Evolutionary conservation across 2,113 vertebrate genomes (phyloP).

Genomic region (Anhinga rufa): DNA sequence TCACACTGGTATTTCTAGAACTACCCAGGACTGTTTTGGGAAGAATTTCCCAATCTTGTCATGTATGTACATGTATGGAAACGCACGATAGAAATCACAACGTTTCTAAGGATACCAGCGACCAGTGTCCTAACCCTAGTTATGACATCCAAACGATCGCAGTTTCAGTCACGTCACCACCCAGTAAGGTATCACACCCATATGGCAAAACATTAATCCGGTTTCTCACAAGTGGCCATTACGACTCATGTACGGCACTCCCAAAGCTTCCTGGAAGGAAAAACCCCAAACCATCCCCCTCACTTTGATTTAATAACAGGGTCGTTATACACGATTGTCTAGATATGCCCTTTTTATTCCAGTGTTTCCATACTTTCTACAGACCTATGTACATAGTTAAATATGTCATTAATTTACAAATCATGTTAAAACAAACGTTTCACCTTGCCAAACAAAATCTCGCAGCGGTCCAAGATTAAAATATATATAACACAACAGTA

Average conservation of each 20-base stretch:
- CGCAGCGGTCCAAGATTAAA: neutral
- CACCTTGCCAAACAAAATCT: neutral
- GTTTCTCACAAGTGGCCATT: neutral
- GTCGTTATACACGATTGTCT: neutral
- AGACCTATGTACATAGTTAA: constrained; percentile 50
- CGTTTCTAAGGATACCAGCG: neutral
- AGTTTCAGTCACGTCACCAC: neutral
- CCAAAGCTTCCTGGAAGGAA: neutral
- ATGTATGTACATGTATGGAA: neutral
- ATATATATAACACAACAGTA: neutral
- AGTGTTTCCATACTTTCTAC: constrained; percentile 13
- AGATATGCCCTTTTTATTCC: constrained; percentile 43
- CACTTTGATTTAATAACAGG: neutral
- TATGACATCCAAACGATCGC: neutral
- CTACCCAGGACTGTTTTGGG: neutral
- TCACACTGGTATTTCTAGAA: neutral
- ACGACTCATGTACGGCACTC: neutral
- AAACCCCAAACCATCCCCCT: neutral
- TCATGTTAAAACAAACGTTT: neutral
- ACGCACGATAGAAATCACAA: neutral
- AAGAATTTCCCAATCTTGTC: neutral
- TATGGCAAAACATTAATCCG: neutral
- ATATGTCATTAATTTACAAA: constrained; percentile 41
- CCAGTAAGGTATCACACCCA: neutral
- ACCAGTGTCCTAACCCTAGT: neutral